These are phyloP conservation scores for Tipula unca DNA, from an alignment of 2,888 invertebrate genomes.

Conservation along the genomic window DNA sequence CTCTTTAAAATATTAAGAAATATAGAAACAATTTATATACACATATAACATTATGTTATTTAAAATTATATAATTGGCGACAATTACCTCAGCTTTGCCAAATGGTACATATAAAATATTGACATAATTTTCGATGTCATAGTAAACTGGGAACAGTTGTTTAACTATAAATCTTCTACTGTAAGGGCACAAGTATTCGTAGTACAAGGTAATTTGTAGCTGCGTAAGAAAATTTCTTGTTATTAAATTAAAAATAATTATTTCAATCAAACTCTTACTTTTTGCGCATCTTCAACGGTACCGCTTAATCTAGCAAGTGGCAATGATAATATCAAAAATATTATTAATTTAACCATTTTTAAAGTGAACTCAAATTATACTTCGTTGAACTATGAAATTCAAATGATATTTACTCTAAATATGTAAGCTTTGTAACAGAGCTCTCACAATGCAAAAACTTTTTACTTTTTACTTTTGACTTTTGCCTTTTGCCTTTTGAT, in stretches of 20 bases:
- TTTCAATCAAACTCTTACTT: not conserved
- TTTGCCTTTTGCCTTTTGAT: too few relatives aligned
- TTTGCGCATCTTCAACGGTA: not conserved
- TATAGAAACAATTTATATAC: too few relatives aligned
- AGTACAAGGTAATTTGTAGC: conserved; percentile 49
- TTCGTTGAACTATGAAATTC: too few relatives aligned
- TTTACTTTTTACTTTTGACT: too few relatives aligned
- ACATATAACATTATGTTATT: not conserved
- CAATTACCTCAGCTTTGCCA: conserved; percentile 53
- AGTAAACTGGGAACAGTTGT: conserved; percentile 47
- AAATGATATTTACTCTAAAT: too few relatives aligned
- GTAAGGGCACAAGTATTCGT: conserved; percentile 56
- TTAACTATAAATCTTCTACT: conserved; percentile 48
- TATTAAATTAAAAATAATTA: not conserved
- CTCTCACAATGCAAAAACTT: too few relatives aligned
- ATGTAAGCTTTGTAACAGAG: too few relatives aligned
- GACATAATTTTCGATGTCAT: conserved; percentile 44
- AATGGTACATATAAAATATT: conserved; percentile 52
- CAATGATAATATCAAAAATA: not conserved
- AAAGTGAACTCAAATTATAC: too few relatives aligned
- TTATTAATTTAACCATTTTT: not conserved
- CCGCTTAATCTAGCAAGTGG: not conserved
- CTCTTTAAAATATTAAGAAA: conserved; percentile 32
- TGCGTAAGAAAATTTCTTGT: conserved; percentile 25
- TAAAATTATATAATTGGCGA: not conserved